Percentiles rank a stretch among this genome's conserved stretches.
phyloP scores from a whole-genome alignment of 2,797 vertebrate genomes.

The Pantherophis vulpinus region DNA sequence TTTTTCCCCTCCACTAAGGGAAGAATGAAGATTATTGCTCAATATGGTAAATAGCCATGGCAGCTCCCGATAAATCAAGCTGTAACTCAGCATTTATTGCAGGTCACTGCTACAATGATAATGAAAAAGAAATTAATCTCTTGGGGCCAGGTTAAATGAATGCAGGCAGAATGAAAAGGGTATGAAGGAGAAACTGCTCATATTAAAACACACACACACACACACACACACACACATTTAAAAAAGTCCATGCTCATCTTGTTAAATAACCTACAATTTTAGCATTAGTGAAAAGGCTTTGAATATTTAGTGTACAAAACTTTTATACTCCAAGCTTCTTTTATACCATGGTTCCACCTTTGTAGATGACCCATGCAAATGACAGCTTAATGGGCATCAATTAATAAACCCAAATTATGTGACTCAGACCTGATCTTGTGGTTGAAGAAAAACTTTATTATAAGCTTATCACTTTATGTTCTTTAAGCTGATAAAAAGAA shows the following conservation, averaged over 20 bases:
- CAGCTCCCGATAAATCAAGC: constrained; percentile 58
- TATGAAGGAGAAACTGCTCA: neutral
- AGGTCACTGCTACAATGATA: constrained; percentile 55
- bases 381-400: neutral
- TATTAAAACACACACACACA: no score
- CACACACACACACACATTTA: neutral
- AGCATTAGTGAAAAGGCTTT: neutral
- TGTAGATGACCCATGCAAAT: neutral
- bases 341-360: neutral
- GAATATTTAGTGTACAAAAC: neutral
- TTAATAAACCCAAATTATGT: neutral
- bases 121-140: constrained; percentile 67
- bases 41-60: constrained; percentile 57
- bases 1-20: constrained; percentile 23
- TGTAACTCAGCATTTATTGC: constrained; percentile 66
- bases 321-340: neutral
- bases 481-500: neutral
- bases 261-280: neutral
- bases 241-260: neutral
- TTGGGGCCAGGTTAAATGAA: constrained; percentile 58
- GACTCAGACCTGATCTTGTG: neutral
- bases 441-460: neutral
- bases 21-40: constrained; percentile 56
- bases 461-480: neutral
- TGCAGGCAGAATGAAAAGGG: constrained; percentile 3